These are phyloP conservation scores for Steinernema hermaphroditum DNA, from an alignment of 2,888 invertebrate genomes.

Conservation along the genomic window DNA sequence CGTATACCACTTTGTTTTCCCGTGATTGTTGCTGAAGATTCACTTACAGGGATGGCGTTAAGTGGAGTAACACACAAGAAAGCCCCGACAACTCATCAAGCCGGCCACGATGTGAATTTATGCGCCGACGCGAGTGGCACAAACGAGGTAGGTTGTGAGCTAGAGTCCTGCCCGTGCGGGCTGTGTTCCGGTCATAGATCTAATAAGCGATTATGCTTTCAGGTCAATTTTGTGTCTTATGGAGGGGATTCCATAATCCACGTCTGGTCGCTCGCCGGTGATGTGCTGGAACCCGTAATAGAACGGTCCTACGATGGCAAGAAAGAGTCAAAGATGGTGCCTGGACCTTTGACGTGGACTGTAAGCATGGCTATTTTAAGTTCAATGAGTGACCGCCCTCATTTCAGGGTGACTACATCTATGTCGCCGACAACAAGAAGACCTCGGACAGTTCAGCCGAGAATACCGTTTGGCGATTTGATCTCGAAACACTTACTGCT, in stretches of 20 bases:
- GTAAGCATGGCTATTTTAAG: not conserved
- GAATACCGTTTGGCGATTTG: constrained; percentile 20
- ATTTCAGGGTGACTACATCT: constrained; percentile 10
- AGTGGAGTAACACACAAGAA: not conserved
- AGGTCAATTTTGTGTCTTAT: constrained; percentile 15
- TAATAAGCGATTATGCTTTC: too few relatives aligned
- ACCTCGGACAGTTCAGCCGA: not conserved
- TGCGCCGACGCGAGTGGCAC: not conserved
- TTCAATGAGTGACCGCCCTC: not conserved
- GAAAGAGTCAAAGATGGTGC: not conserved
- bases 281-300: not conserved
- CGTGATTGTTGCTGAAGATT: too few relatives aligned
- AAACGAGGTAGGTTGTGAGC: not conserved
- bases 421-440: constrained; percentile 21
- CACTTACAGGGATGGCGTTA: not conserved
- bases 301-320: constrained; percentile 21
- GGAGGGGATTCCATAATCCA: constrained; percentile 8
- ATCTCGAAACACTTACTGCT: not conserved
- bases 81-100: not conserved
- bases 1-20: too few relatives aligned
- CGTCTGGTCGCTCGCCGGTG: not conserved
- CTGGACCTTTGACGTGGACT: constrained; percentile 15
- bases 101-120: constrained; percentile 1
- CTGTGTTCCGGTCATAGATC: too few relatives aligned
- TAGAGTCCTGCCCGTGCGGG: too few relatives aligned